A percentile compares a stretch with the other conserved stretches of the same genome.
phyloP scores from a whole-genome alignment of 2,888 invertebrate species.

The Rotaria magnacalcarata region DNA sequence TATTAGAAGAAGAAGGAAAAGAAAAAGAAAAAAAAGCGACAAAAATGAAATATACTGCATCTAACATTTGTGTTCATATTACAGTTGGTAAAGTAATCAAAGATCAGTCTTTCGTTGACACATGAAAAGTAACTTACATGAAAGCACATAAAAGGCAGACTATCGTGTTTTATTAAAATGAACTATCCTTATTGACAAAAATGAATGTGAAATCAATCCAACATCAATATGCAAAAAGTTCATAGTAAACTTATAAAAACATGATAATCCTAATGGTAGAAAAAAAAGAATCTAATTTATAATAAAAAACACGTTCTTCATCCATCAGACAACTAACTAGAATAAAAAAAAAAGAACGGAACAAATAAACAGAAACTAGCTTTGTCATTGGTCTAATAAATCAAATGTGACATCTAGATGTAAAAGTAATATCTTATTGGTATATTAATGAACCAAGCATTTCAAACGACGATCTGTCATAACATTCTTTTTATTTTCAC shows the following conservation, averaged over 20 bases:
- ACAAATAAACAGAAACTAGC: conserved; percentile 14
- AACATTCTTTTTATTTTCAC: neutral
- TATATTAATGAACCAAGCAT: neutral
- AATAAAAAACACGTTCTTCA: neutral
- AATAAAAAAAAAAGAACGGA: conserved; percentile 17
- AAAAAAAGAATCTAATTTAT: neutral
- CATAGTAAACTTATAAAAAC: neutral
- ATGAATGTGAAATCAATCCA: neutral
- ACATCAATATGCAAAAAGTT: neutral
- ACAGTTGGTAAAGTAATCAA: neutral
- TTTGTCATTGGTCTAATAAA: neutral
- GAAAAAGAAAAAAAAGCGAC: neutral
- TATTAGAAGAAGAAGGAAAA: neutral
- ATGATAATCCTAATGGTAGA: neutral
- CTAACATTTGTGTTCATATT: neutral
- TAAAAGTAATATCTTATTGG: neutral
- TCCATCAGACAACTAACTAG: neutral
- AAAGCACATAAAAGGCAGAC: neutral
- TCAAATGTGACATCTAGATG: conserved; percentile 12
- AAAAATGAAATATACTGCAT: neutral
- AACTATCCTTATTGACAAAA: neutral
- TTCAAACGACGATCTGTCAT: neutral
- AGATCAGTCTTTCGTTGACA: neutral
- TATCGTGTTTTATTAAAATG: neutral
- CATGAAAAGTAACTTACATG: neutral